phyloP scores from a whole-genome alignment of 2,888 invertebrate species.

The Perdita meconis region DNA sequence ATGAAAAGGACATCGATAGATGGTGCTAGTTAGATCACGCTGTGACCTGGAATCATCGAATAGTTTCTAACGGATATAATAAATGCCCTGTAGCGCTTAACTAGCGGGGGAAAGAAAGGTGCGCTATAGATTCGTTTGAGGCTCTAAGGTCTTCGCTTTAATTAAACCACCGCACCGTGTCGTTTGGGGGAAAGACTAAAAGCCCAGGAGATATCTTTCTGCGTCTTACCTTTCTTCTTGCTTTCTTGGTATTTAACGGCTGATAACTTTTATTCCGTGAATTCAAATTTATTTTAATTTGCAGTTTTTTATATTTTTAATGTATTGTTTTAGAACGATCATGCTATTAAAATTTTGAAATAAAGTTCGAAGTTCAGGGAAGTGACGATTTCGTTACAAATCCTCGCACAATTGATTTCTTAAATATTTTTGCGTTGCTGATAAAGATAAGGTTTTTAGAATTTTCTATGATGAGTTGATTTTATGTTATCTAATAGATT shows the following conservation, averaged over 20 bases:
- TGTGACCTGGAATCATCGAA: slow-evolving; percentile 53
- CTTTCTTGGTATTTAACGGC: neutral
- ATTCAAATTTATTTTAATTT: too few species aligned
- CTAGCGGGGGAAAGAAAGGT: neutral
- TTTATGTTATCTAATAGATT: too few species aligned
- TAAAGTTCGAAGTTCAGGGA: too few species aligned
- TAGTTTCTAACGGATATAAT: slow-evolving; percentile 25
- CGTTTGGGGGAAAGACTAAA: neutral
- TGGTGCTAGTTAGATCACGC: slow-evolving; percentile 15
- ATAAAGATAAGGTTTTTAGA: too few species aligned
- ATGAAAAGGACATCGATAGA: slow-evolving; percentile 7
- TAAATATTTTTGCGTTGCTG: too few species aligned
- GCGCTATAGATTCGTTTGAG: neutral
- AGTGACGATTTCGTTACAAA: too few species aligned
- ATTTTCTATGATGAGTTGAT: too few species aligned
- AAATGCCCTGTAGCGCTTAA: neutral
- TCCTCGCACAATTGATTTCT: too few species aligned
- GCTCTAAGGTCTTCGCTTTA: neutral
- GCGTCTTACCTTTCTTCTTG: neutral
- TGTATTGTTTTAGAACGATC: too few species aligned
- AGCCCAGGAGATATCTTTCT: neutral
- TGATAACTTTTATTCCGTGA: neutral
- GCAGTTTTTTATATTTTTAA: too few species aligned
- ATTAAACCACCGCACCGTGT: slow-evolving; percentile 5
- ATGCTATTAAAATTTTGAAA: too few species aligned